Evolutionary conservation across 37 sponge, comb jelly and placozoan species (phyloP).

Genomic region (Beroe forskalii): DNA sequence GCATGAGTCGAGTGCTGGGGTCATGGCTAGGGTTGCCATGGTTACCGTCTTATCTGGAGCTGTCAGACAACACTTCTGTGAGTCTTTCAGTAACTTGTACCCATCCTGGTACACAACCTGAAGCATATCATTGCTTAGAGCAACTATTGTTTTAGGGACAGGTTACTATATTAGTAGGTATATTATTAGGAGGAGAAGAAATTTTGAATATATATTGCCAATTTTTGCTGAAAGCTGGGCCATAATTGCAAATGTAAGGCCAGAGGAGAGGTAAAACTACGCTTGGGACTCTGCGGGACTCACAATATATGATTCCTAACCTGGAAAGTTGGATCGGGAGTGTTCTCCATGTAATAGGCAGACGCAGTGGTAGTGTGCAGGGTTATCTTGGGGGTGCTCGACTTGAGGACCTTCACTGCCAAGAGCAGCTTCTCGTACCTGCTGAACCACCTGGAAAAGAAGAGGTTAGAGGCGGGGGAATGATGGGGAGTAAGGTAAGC

Average conservation of each 20-base stretch:
- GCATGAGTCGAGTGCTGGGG: neutral
- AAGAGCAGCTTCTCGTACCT: constrained; percentile 36
- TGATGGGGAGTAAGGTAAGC: neutral
- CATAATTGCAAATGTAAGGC: no score
- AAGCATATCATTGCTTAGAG: no score
- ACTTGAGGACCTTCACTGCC: constrained; percentile 8
- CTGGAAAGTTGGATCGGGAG: constrained; percentile 21
- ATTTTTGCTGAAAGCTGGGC: no score
- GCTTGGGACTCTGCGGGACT: no score
- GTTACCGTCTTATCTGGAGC: constrained; percentile 46
- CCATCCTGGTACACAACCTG: constrained; percentile 52
- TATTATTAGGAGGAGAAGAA: no score
- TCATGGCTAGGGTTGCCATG: constrained; percentile 42
- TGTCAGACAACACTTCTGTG: neutral
- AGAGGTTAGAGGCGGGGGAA: neutral
- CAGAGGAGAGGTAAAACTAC: no score
- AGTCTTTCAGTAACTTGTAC: constrained; percentile 9
- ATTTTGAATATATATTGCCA: neutral
- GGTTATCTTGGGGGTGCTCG: constrained; percentile 56
- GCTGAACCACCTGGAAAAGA: constrained; percentile 26
- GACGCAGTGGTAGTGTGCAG: constrained; percentile 42
- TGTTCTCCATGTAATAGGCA: constrained; percentile 59
- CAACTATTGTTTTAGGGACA: no score
- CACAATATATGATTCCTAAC: no score
- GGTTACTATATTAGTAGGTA: no score